Base-by-base conservation (phyloP, 2,888 invertebrate species). In the Acleris cristana region DNA sequence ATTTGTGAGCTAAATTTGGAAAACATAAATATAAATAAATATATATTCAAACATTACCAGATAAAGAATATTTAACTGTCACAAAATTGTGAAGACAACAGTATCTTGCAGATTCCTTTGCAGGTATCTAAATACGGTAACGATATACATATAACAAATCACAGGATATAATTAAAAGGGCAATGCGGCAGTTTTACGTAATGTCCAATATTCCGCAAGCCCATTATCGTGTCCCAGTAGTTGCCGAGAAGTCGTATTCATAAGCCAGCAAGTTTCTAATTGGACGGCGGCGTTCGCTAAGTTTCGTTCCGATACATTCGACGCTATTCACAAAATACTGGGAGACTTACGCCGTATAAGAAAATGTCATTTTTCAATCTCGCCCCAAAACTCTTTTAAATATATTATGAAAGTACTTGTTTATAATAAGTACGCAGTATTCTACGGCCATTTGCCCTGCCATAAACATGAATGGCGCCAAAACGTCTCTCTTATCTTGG, bases 401-500 rank as follows among this genome's bases (percentile, higher is more conserved):
- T 81, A 82, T 80, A 79, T 79, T 79, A 74, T 80, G 77, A 73
- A 80, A 80, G 81, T 83, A 83, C 87, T 91, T 91, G 88, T 90
- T 90, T 89, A 89, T 89, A 92, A 91, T 89, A 91, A 92, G 90
- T 88, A 79, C 86, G 88, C 86, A 85, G 86, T 89, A 89, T 89
- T 90, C 86, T 90, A 88, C 84, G 84, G 86, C 87, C 89, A 90
- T 92, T 92, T 90, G 88, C 85, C 88, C 87, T 78, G 89, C 89
- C 81, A 92, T 92, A 91, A 92, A 92, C 92, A 91, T 90, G 89
- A 92, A 92, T 91, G 90, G 92, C 86, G 90, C 87, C 90, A 90
- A 91, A 92, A 92, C 88, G 90, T 91, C 90, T 91, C 89, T 91
- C 92, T 92, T 92, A 92, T 92, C 92, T 92, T 84, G 90, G 89